These are phyloP conservation scores for Manacus vitellinus DNA, from an alignment of 2,113 vertebrate genomes.

Conservation along the genomic window DNA sequence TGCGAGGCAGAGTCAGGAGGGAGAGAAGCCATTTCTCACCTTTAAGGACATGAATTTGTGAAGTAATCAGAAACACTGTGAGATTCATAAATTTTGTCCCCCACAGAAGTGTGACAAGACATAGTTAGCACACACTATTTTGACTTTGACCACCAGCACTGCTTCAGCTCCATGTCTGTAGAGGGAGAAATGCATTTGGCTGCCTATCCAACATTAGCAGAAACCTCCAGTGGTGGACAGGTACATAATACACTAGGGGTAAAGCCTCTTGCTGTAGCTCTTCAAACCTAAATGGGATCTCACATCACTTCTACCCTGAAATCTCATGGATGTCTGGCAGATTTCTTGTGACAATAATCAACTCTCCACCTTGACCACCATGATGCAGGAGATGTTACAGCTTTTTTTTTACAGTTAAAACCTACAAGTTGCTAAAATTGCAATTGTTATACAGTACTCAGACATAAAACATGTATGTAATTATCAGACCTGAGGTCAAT, in stretches of 20 bases:
- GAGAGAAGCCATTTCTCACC: not conserved
- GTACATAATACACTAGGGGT: not conserved
- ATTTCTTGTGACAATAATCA: not conserved
- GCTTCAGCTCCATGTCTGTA: not conserved
- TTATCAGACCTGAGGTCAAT: not conserved
- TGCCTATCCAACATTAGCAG: not conserved
- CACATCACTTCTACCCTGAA: not conserved
- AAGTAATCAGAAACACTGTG: not conserved
- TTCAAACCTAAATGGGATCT: not conserved
- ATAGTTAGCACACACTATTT: not conserved
- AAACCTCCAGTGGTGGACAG: not conserved
- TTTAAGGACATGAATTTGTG: not conserved
- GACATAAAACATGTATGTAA: not conserved
- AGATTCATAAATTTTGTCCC: not conserved
- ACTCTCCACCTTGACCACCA: not conserved
- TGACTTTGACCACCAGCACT: not conserved
- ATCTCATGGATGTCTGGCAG: not conserved
- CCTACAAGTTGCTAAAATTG: not conserved
- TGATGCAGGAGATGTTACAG: not conserved
- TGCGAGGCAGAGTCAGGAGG: not conserved
- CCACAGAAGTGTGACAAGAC: not conserved
- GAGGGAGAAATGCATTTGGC: not conserved
- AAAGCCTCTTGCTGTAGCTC: not conserved
- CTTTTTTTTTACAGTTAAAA: not conserved
- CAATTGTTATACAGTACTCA: not conserved